A percentile compares a stretch with the other conserved stretches of the same genome.
phyloP scores from a whole-genome alignment of 2,113 vertebrate genomes.

The Sebastes schlegelii region DNA sequence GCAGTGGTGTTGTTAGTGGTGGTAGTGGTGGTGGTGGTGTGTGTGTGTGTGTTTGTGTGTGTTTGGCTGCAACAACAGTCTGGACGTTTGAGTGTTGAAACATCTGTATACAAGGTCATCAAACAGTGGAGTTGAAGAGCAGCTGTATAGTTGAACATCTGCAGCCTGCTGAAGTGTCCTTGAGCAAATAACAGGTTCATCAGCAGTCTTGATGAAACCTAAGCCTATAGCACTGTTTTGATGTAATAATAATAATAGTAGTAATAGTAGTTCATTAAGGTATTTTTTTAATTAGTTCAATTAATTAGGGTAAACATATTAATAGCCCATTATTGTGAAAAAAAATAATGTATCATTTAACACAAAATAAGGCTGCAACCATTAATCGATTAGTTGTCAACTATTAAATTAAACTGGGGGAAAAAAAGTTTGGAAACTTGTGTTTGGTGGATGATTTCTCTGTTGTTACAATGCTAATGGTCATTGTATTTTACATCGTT shows the following conservation, averaged over 20 bases:
- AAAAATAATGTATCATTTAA: not conserved
- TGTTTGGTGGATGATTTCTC: too few species aligned
- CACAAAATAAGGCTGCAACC: not conserved
- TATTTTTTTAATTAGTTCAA: not conserved
- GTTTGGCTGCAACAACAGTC: not conserved
- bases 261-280: not conserved
- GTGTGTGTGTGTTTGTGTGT: not conserved
- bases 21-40: not conserved
- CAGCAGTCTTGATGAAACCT: too few species aligned
- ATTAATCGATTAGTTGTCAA: too few species aligned
- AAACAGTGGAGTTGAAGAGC: not conserved
- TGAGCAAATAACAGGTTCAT: not conserved
- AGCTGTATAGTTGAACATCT: not conserved
- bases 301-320: too few species aligned
- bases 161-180: not conserved
- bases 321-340: not conserved
- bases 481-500: too few species aligned
- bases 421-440: too few species aligned
- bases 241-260: not conserved
- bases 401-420: too few species aligned
- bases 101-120: constrained; percentile 6
- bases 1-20: not conserved
- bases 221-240: too few species aligned
- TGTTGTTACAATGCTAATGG: too few species aligned
- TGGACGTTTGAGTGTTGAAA: not conserved